Evolutionary conservation across 2,888 invertebrate species (phyloP).

Genomic region (Dasysyrphus tricinctus): DNA sequence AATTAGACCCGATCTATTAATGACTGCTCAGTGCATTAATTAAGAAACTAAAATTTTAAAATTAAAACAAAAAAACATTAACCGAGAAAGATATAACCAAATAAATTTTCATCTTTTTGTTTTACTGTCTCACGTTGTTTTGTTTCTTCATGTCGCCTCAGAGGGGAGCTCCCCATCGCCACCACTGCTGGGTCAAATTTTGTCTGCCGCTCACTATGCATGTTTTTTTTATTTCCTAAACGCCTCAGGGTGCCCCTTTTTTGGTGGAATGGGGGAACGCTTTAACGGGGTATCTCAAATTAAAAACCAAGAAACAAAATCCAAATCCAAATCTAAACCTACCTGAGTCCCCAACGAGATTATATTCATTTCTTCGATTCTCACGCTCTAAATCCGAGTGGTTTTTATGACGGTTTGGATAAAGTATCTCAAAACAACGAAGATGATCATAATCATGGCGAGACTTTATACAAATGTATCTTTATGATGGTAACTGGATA

Average conservation of each 20-base stretch:
- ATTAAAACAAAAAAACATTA: conserved; percentile 27
- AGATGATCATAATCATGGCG: background rate
- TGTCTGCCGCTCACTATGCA: conserved; percentile 20
- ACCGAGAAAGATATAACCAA: conserved; percentile 8
- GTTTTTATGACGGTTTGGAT: conserved; percentile 64
- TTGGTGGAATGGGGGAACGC: background rate
- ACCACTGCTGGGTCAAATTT: conserved; percentile 35
- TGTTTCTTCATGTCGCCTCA: conserved; percentile 35
- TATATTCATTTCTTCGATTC: conserved; percentile 67
- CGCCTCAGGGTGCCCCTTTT: conserved; percentile 57
- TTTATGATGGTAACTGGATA: background rate
- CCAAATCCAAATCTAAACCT: conserved; percentile 40
- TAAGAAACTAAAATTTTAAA: conserved; percentile 53
- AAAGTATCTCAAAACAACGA: conserved; percentile 5
- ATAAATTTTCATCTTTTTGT: conserved; percentile 49
- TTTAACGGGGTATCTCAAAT: conserved; percentile 63
- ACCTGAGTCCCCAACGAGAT: conserved; percentile 43
- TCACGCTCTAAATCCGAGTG: conserved; percentile 71
- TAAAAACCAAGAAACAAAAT: conserved; percentile 63
- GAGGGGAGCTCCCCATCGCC: conserved; percentile 23
- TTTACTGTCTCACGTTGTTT: conserved; percentile 38
- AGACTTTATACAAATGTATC: background rate
- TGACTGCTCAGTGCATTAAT: conserved; percentile 64
- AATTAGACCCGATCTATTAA: conserved; percentile 54
- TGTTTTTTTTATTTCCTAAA: background rate